These are phyloP conservation scores for Heliopora coerulea DNA, from an alignment of 92 coral and sea anemone species.

Conservation along the genomic window DNA sequence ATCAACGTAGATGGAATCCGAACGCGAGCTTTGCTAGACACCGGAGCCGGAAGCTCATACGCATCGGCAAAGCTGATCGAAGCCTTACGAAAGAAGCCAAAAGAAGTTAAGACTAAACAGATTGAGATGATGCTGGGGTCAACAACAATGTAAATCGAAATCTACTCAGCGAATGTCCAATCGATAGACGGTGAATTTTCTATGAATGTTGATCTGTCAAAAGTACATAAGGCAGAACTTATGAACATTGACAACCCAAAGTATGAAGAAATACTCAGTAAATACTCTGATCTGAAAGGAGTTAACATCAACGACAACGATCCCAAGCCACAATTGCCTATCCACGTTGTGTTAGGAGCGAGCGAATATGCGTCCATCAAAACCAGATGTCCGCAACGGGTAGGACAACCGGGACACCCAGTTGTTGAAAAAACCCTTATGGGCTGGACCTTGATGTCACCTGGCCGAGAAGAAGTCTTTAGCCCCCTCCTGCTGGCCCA, in stretches of 20 bases:
- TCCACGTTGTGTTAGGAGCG: slow-evolving; percentile 15
- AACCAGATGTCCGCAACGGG: background rate
- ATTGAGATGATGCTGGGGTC: slow-evolving; percentile 21
- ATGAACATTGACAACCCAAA: slow-evolving; percentile 15
- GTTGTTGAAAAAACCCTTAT: slow-evolving; percentile 7
- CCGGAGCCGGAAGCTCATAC: slow-evolving; percentile 30
- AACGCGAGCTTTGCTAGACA: background rate
- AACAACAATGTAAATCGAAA: slow-evolving; percentile 11
- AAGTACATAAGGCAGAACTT: slow-evolving; percentile 28
- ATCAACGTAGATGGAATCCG: background rate
- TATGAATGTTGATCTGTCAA: slow-evolving; percentile 12
- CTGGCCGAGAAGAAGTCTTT: background rate
- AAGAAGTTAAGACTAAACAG: slow-evolving; percentile 1
- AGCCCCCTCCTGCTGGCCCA: slow-evolving; percentile 11
- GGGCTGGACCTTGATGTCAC: slow-evolving; percentile 13
- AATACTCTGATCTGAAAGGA: background rate
- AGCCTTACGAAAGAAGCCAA: slow-evolving; percentile 10
- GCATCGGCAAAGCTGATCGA: slow-evolving; percentile 18
- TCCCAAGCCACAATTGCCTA: slow-evolving; percentile 4
- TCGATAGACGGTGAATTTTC: slow-evolving; percentile 6
- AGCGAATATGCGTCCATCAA: slow-evolving; percentile 28
- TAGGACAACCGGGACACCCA: slow-evolving; percentile 5
- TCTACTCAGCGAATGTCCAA: slow-evolving; percentile 21
- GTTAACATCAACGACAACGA: slow-evolving; percentile 6
- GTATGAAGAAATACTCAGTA: background rate